phyloP scores from a whole-genome alignment of 2,797 vertebrate genomes.

The Micromesistius poutassou region DNA sequence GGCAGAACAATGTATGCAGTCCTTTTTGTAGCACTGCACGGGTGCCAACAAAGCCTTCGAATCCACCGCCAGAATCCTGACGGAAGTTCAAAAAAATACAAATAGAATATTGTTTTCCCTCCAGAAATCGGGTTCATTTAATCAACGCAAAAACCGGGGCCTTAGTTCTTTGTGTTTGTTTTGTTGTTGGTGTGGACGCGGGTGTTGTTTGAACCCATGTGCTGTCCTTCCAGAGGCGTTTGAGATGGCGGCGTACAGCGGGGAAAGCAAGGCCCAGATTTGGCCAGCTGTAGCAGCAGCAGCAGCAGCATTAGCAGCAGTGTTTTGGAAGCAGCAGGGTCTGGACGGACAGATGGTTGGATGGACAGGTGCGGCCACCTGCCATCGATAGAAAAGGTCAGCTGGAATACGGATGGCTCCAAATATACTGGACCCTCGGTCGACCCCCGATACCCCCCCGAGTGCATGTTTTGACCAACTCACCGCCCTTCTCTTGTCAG shows the following conservation, averaged over 20 bases:
- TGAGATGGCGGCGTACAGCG: too few species aligned
- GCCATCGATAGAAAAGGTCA: slow-evolving; percentile 40
- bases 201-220: too few species aligned
- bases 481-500: slow-evolving; percentile 39
- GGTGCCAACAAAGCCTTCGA: slow-evolving; percentile 18
- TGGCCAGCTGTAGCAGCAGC: too few species aligned
- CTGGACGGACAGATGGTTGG: slow-evolving; percentile 7
- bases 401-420: slow-evolving; percentile 4
- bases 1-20: slow-evolving; percentile 23
- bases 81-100: slow-evolving; percentile 29
- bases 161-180: too few species aligned
- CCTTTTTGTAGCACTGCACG: slow-evolving; percentile 21
- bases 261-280: too few species aligned
- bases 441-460: neutral
- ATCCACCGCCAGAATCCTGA: slow-evolving; percentile 15
- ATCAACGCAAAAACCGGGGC: too few species aligned
- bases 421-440: slow-evolving; percentile 23
- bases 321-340: neutral
- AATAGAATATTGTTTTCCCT: too few species aligned
- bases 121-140: too few species aligned
- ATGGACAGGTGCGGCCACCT: slow-evolving; percentile 19
- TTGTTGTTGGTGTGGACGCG: too few species aligned
- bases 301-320: too few species aligned
- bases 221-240: too few species aligned
- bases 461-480: slow-evolving; percentile 27